Base-by-base conservation (phyloP, 2,113 vertebrate species). In the Paraplagusia blochii region DNA sequence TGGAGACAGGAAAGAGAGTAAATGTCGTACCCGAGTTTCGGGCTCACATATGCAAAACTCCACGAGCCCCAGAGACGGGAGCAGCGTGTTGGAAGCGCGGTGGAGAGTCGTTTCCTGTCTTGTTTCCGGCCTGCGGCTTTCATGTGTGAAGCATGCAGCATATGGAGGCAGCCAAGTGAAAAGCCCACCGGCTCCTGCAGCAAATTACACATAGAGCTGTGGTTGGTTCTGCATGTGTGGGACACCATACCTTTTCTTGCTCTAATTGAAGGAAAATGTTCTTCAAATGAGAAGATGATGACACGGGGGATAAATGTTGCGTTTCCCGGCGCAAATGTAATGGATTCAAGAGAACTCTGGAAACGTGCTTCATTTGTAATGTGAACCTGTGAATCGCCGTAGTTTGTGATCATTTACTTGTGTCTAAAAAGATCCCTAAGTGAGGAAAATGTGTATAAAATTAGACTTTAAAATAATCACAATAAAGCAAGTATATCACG, bases 101-200 rank as follows among this genome's bases (percentile, higher is more conserved):
- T 61, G 52, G 84, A 88, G 77, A 77, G 72, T 58, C 56, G 60
- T 29, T 29, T 69, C 69, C 66, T 62, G 72, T 66, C 73, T 83
- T 57, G 72, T 72, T 75, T 79, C 63, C 33, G 67, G 79, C 77
- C 85, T 53, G 66, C 68, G 69, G 81, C 80, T 77, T 65, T 84
- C 79, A 75, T 77, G 85, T 88, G 85, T 76, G 77, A 87, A 74
- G 69, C 64, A 59, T 71, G 64, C 54, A 80, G 81, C 87, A 85
- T 89, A 89, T 85, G 87, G 85, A 85, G 62, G 68, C 82, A 85
- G 77, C 76, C 74, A 69, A 61, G 70, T 70, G 76, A 69, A 82
- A 85, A 83, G 65, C 69, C 74, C 67, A 76, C 64, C 9, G 53
- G 72, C 68, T 66, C 69, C 76, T 63, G 50, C 53, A 53, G 60